Percentiles rank a stretch among this genome's conserved stretches.
These are phyloP conservation scores for Drosophila melanocephala DNA, from an alignment of 2,888 invertebrate species.

Conservation along the genomic window DNA sequence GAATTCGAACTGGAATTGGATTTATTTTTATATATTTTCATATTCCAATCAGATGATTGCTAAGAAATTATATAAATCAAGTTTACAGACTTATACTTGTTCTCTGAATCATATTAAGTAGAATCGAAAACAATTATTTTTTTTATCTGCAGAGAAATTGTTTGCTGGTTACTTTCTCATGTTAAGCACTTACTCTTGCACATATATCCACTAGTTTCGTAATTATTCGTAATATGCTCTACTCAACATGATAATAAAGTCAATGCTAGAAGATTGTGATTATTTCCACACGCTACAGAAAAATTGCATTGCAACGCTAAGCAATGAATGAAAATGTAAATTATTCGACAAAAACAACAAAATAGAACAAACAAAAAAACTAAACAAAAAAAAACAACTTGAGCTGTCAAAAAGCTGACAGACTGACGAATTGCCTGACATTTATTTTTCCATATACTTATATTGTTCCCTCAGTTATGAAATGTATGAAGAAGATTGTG, in stretches of 20 bases:
- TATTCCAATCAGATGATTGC: background rate
- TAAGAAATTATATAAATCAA: background rate
- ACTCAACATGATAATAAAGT: constrained; percentile 41
- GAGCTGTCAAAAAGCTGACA: constrained; percentile 70
- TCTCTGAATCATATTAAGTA: background rate
- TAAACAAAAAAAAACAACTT: constrained; percentile 39
- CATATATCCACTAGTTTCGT: constrained; percentile 3
- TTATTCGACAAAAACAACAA: constrained; percentile 35
- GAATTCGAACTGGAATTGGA: background rate
- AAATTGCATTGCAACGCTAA: constrained; percentile 42
- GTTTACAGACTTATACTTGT: background rate
- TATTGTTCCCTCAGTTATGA: constrained; percentile 37
- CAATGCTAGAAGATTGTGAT: constrained; percentile 47
- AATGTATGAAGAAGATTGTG: constrained; percentile 48
- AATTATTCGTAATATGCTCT: constrained; percentile 14
- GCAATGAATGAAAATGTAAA: constrained; percentile 52
- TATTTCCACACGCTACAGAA: constrained; percentile 69
- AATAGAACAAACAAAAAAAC: constrained; percentile 45
- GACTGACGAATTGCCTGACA: constrained; percentile 68
- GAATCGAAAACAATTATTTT: background rate
- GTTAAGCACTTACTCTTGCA: background rate
- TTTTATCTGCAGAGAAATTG: background rate
- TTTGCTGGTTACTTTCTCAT: constrained; percentile 8
- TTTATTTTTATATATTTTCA: background rate
- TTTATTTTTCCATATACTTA: constrained; percentile 29